A percentile compares a stretch with the other conserved stretches of the same genome.
Conservation (phyloP, 92 coral and sea anemone species). For the Plumapathes pennacea region DNA sequence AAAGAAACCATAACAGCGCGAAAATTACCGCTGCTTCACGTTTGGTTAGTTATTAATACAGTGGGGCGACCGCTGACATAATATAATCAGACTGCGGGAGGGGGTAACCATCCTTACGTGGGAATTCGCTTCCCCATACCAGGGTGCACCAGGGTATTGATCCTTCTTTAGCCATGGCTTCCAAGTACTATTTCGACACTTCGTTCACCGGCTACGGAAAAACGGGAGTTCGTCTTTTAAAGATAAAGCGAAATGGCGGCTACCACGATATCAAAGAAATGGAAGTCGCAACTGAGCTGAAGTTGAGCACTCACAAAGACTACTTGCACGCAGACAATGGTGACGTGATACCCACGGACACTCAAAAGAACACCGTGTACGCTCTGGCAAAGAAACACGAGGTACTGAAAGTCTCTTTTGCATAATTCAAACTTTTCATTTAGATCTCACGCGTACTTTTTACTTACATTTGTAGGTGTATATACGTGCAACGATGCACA, state of each 20-base stretch:
- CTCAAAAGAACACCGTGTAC: conserved; percentile 75
- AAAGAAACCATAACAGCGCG: too few species aligned
- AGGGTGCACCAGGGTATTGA: too few species aligned
- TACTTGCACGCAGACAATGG: conserved; percentile 59
- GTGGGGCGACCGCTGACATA: too few species aligned
- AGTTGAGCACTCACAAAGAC: conserved; percentile 52
- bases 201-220: conserved; percentile 71
- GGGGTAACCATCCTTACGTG: too few species aligned
- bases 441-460: too few species aligned
- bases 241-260: conserved; percentile 64
- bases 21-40: too few species aligned
- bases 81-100: too few species aligned
- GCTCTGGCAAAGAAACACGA: conserved; percentile 69
- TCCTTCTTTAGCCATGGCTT: neutral
- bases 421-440: too few species aligned
- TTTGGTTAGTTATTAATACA: too few species aligned
- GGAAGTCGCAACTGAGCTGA: conserved; percentile 73
- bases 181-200: conserved; percentile 14
- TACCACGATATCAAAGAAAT: conserved; percentile 74
- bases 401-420: too few species aligned
- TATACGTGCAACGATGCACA: neutral
- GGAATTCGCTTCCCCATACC: too few species aligned
- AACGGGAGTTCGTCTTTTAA: conserved; percentile 70
- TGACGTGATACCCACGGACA: conserved; percentile 74
- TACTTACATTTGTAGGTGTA: too few species aligned